Percentiles rank a stretch among this genome's conserved stretches.
Evolutionary conservation across 2,113 vertebrate genomes (phyloP).

Genomic region (Clarias batrachus): DNA sequence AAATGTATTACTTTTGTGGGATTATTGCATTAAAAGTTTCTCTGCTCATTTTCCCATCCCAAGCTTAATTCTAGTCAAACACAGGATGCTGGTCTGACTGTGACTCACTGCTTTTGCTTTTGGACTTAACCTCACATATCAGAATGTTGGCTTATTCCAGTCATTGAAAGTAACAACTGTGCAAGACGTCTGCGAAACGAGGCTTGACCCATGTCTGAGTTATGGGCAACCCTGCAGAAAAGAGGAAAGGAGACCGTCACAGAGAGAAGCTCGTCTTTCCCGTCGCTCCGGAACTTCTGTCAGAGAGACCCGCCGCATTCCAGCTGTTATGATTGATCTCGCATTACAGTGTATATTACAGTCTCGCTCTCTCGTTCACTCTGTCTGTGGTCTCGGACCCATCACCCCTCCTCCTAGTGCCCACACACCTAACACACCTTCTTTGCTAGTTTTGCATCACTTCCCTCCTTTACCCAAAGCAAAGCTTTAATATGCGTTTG

Average conservation of each 20-base stretch:
- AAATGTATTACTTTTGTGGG: no score
- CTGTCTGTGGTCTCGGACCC: neutral
- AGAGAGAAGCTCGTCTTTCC: conserved; percentile 39
- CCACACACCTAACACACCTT: neutral
- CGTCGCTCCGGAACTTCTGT: conserved; percentile 27
- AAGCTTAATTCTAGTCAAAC: neutral
- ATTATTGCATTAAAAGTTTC: neutral
- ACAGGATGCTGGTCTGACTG: neutral
- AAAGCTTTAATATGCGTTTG: conserved; percentile 9
- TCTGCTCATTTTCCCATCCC: neutral
- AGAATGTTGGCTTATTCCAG: neutral
- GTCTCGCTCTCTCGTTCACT: neutral
- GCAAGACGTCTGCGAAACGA: conserved; percentile 32
- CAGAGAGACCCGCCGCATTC: conserved; percentile 46
- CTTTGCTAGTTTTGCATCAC: neutral
- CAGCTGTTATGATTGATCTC: conserved; percentile 27
- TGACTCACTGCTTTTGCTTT: conserved; percentile 25
- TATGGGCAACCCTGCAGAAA: conserved; percentile 17
- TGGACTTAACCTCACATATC: neutral
- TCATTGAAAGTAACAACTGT: conserved; percentile 46
- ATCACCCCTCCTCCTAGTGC: neutral
- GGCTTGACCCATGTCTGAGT: conserved; percentile 17
- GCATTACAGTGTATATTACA: conserved; percentile 3
- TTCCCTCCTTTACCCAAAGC: conserved; percentile 5
- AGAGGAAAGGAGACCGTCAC: conserved; percentile 32